Conservation (phyloP, 2,797 vertebrate species). For the Gallinago nigripennis region DNA sequence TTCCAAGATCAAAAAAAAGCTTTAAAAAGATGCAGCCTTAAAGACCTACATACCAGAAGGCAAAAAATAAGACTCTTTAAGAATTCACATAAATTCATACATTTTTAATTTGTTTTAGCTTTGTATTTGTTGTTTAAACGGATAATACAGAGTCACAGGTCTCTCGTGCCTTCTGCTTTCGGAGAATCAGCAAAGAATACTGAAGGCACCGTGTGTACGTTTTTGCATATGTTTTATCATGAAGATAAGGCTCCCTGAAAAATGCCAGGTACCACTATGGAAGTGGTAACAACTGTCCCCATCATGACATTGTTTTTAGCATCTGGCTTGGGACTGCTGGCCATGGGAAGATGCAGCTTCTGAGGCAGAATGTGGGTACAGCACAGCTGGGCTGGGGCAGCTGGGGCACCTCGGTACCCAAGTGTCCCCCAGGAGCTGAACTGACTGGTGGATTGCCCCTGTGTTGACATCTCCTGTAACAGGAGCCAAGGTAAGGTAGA, state of each 20-base stretch:
- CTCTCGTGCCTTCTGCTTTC: background rate
- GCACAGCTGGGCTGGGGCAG: background rate
- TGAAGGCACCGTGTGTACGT: rapidly evolving
- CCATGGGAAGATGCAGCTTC: background rate
- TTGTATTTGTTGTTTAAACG: background rate
- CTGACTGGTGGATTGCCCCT: background rate
- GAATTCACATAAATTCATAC: background rate
- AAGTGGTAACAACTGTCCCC: background rate
- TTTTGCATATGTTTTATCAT: background rate
- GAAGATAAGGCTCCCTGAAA: background rate
- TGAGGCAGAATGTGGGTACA: background rate
- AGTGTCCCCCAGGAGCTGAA: rapidly evolving
- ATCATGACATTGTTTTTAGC: rapidly evolving
- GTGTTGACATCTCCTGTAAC: rapidly evolving
- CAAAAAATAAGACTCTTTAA: background rate
- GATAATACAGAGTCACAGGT: background rate
- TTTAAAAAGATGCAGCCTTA: background rate
- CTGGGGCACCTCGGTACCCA: rapidly evolving
- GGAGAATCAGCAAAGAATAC: background rate
- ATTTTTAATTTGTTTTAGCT: background rate
- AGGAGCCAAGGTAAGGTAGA: background rate
- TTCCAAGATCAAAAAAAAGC: background rate
- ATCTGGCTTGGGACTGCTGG: background rate
- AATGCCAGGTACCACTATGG: rapidly evolving
- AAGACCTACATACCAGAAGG: background rate